Base-by-base conservation (phyloP, 2,113 vertebrate genomes). In the Trinectes maculatus region DNA sequence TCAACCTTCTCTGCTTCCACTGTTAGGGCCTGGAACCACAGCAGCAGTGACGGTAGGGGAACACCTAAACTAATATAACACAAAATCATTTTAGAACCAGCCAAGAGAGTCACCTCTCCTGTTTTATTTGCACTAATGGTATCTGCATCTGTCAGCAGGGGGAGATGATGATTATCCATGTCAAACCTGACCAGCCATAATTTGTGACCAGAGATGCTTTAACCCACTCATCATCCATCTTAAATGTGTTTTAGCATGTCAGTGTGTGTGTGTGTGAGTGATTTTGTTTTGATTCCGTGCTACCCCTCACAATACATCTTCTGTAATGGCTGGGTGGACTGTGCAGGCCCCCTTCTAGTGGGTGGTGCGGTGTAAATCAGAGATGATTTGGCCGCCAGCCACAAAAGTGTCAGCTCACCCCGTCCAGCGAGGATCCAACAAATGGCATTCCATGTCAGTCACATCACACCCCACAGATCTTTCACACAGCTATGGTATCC, bases 331-430 rank as follows among this genome's bases (percentile, higher is more conserved):
- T 51, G 78, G 74, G 57, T 69, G 40, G n/a, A 80, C 82, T 55
- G 83, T 79, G 56, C 81, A 61, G 60, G 33, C 53, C 76, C 62
- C 33, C 40, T 61, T 55, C 60, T 74, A 36, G 49, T 66, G 52
- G 69, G 62, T 47, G 34, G 75, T 54, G 43, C 64, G 57, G 73
- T 1, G 71, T 89, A 92, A 91, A 92, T 92, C 91, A 89, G 63
- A 62, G 58, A 49, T 68, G 61, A 88, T 82, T 85, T 88, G 89
- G 90, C 89, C 47, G 42, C 31, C 58, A 79, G 88, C 87, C 89
- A 89, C 60, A 37, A 51, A 89, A 59, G 77, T 79, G 87, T 87
- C 85, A 85, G 68, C 64, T 77, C 52, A 2, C 40, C 43, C 58
- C 24, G 48, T 77, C 83, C 85, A 64, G 36, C 24, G 71, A 85